A percentile compares a stretch with the other conserved stretches of the same genome.
These are phyloP conservation scores for Enteromius fasciolatus DNA, from an alignment of 2,797 vertebrate genomes.

Conservation along the genomic window DNA sequence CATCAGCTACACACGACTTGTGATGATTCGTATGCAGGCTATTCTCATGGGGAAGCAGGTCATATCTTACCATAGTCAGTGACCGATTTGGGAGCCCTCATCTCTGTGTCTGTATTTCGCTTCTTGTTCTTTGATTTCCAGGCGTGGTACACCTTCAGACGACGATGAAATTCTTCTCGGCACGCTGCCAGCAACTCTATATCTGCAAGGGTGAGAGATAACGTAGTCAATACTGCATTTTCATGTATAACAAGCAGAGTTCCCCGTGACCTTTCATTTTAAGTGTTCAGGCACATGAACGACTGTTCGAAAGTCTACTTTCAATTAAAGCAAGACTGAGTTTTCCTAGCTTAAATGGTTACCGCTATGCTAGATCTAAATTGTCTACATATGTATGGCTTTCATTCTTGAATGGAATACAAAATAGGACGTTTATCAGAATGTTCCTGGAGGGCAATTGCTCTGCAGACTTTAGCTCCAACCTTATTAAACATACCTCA, in stretches of 20 bases:
- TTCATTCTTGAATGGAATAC: background rate
- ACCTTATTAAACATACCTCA: background rate
- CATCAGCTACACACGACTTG: background rate
- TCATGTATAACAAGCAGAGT: background rate
- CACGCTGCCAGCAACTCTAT: conserved; percentile 96
- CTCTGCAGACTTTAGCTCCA: background rate
- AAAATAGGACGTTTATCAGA: background rate
- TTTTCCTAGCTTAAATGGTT: background rate
- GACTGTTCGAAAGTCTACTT: background rate
- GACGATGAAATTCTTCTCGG: conserved; percentile 97
- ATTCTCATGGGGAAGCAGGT: conserved; percentile 13
- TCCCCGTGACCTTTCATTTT: background rate
- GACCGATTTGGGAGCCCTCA: conserved; percentile 94
- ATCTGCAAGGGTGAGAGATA: conserved; percentile 75
- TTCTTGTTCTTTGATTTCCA: conserved; percentile 99
- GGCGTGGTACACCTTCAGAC: conserved; percentile 96
- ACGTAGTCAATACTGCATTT: conserved; percentile 2
- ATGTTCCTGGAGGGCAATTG: background rate
- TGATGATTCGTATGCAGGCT: background rate
- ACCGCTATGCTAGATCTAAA: background rate
- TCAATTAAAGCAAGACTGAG: background rate
- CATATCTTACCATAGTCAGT: conserved; percentile 90
- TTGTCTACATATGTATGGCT: background rate
- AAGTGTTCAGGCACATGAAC: background rate
- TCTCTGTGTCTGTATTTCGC: conserved; percentile 87